Evolutionary conservation across 2,113 vertebrate genomes (phyloP), one percentile per base, ranked within the genome.

Genomic region (Ranitomeya variabilis): DNA sequence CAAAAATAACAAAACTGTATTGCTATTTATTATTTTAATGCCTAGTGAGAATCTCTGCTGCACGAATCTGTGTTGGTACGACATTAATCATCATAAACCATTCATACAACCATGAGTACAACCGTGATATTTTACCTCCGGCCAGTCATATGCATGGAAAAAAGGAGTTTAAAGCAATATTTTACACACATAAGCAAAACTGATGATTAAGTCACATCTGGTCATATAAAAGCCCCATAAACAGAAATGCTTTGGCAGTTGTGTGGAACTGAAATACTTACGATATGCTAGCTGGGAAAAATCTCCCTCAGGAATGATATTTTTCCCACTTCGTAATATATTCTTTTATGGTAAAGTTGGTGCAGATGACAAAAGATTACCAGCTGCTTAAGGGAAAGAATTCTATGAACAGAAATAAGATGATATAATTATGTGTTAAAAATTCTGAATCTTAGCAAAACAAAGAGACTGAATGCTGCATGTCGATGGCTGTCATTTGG

Each of bases 61-160:
- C 6, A 69, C 18, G 52, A 80, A 80, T 71, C 26, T 14, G 66
- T 80, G 59, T 21, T 78, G 73, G 73, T 14, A 54, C 51, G 21
- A 3, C 37, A 66, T 87, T 80, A 37, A 80, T 87, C 86, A 87
- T 86, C 18, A 86, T 77, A 86, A 77, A 77, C 84, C 71, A 86
- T 62, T 86, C 31, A 62, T 37, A 51, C 2, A 60, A 45, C 6
- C 21, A 78, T 77, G 11, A 86, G 59, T 86, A 5, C 16, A 76
- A 51, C 69, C 74, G 67, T 78, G 55, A 54, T 15, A 69, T 71
- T 71, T 80, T 71, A 37, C 86, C 86, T 87, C 64, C 19, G 52
- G 86, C 51, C 64, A 80, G 64, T 23, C 16, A 71, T 71, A 71
- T 69, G 51, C 45, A 59, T 57, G 64, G 59, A 45, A 54, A n/a